These are phyloP conservation scores for Gymnocypris eckloni DNA, from an alignment of 2,797 vertebrate genomes.

Conservation along the genomic window DNA sequence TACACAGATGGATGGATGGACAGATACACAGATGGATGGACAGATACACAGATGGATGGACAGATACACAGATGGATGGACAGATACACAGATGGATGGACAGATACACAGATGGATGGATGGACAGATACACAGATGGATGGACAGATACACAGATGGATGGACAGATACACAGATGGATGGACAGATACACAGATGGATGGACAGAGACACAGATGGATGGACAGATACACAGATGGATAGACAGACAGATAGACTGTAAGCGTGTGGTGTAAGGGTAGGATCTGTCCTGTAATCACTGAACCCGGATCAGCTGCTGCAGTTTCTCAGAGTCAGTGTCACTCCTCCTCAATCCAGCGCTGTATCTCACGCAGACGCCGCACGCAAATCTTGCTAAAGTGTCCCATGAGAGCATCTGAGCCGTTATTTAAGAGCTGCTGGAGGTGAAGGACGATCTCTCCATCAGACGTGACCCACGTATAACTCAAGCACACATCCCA, in stretches of 20 bases:
- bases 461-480: conserved; percentile 59
- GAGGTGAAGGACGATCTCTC: conserved; percentile 24
- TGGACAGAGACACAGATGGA: too few species aligned
- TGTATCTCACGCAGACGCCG: conserved; percentile 40
- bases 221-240: neutral
- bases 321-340: conserved; percentile 58
- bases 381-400: conserved; percentile 53
- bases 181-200: rapidly evolving
- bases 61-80: rapidly evolving
- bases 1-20: too few species aligned
- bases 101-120: too few species aligned
- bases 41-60: too few species aligned
- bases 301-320: neutral
- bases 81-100: too few species aligned
- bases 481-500: conserved; percentile 26
- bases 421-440: conserved; percentile 44
- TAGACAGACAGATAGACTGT: neutral
- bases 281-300: neutral
- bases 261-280: neutral
- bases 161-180: neutral
- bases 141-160: rapidly evolving
- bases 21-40: rapidly evolving
- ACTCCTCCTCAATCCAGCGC: conserved; percentile 59
- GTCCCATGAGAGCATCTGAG: conserved; percentile 47
- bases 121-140: rapidly evolving